Evolutionary conservation across 2,797 vertebrate species (phyloP).

Genomic region (Sebastolobus altivelis): DNA sequence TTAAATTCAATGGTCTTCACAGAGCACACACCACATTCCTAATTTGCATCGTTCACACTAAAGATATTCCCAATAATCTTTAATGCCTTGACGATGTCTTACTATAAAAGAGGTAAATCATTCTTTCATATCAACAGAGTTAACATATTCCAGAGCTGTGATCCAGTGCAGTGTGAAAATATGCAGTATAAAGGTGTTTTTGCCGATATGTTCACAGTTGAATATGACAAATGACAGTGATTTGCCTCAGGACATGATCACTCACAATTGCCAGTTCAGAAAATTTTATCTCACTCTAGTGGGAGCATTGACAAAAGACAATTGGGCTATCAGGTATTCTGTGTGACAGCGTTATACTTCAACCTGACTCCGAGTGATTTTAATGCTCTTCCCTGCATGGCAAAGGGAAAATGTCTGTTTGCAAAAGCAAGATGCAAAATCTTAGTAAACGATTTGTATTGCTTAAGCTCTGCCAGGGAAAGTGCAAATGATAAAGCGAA

Average conservation of each 20-base stretch:
- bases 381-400: slow-evolving; percentile 3
- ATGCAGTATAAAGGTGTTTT: slow-evolving; percentile 46
- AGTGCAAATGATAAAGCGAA: background rate
- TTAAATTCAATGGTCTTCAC: slow-evolving; percentile 37
- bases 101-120: slow-evolving; percentile 15
- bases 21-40: slow-evolving; percentile 5
- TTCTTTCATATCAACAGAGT: slow-evolving; percentile 2
- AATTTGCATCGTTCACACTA: slow-evolving; percentile 21
- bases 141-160: slow-evolving; percentile 19
- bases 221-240: slow-evolving; percentile 52
- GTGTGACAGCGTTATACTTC: slow-evolving; percentile 32
- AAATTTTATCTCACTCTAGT: slow-evolving; percentile 26
- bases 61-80: slow-evolving; percentile 24
- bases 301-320: slow-evolving; percentile 40
- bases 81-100: slow-evolving; percentile 13
- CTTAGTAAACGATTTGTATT: background rate
- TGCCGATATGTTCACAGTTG: slow-evolving; percentile 23
- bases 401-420: slow-evolving; percentile 10
- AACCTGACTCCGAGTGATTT: slow-evolving; percentile 22
- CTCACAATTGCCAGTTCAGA: slow-evolving; percentile 49
- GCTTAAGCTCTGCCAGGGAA: background rate
- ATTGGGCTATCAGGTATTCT: slow-evolving; percentile 45
- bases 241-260: slow-evolving; percentile 53
- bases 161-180: slow-evolving; percentile 8
- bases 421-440: background rate